Conservation (phyloP, 92 coral and sea anemone species). For the Muricea muricata region DNA sequence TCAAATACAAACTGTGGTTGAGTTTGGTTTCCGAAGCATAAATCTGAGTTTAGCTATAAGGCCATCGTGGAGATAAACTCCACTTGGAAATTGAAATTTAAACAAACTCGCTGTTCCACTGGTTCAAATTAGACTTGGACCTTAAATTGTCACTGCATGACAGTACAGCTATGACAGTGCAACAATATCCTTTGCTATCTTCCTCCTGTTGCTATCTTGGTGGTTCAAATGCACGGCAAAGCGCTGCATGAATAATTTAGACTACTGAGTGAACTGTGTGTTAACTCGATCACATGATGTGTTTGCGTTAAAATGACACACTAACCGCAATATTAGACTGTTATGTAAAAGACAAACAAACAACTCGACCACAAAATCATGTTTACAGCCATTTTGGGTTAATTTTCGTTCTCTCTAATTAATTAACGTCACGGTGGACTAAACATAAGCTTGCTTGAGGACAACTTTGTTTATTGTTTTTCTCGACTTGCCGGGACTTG, state of each 20-base stretch:
- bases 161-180: too few relatives aligned
- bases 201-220: too few relatives aligned
- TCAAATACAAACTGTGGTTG: too few relatives aligned
- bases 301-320: neutral
- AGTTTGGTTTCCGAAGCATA: too few relatives aligned
- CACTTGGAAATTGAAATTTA: too few relatives aligned
- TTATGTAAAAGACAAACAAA: neutral
- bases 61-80: too few relatives aligned
- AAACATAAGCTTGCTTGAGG: neutral
- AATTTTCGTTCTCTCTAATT: neutral
- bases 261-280: neutral
- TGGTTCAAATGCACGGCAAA: too few relatives aligned
- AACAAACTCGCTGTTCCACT: too few relatives aligned
- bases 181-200: too few relatives aligned
- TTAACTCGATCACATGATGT: neutral
- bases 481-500: neutral
- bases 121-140: too few relatives aligned
- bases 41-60: too few relatives aligned
- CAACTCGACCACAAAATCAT: neutral
- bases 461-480: conserved; percentile 14
- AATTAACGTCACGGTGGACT: conserved; percentile 17
- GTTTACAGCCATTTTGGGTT: neutral
- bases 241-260: neutral
- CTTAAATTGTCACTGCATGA: too few relatives aligned
- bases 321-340: neutral